Percentiles rank a stretch among this genome's conserved stretches.
phyloP scores from a whole-genome alignment of 1,140 invertebrate genomes.

The Chelonus insularis region DNA sequence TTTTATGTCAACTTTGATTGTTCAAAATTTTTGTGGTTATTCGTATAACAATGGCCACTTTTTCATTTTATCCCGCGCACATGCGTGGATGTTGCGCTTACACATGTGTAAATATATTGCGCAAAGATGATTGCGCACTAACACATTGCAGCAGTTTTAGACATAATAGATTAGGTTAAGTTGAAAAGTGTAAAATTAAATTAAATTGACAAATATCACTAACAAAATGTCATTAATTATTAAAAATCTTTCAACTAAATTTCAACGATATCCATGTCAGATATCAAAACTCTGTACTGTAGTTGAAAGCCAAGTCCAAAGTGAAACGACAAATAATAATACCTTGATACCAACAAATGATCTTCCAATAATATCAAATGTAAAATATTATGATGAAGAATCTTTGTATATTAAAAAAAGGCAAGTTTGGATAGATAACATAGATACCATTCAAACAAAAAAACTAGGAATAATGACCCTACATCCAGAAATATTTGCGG shows the following conservation, averaged over 20 bases:
- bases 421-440: constrained; percentile 92
- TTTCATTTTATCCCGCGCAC: not conserved
- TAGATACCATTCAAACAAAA: constrained; percentile 76
- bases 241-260: constrained; percentile 32
- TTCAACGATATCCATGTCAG: constrained; percentile 32
- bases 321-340: not conserved
- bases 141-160: not conserved
- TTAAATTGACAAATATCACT: not conserved
- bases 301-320: constrained; percentile 13
- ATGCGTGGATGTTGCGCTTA: too few relatives aligned
- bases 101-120: too few relatives aligned
- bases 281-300: constrained; percentile 34
- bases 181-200: not conserved
- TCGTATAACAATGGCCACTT: too few relatives aligned
- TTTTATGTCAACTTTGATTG: too few relatives aligned
- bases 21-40: too few relatives aligned
- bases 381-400: constrained; percentile 31
- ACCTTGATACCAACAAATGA: constrained; percentile 19
- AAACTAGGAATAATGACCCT: constrained; percentile 85
- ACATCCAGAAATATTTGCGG: constrained; percentile 86
- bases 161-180: not conserved
- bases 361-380: constrained; percentile 37
- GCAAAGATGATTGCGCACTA: too few relatives aligned
- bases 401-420: constrained; percentile 71
- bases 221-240: constrained; percentile 36